Conservation (phyloP, 2,888 invertebrate species). For the Bhutanitis thaidina region DNA sequence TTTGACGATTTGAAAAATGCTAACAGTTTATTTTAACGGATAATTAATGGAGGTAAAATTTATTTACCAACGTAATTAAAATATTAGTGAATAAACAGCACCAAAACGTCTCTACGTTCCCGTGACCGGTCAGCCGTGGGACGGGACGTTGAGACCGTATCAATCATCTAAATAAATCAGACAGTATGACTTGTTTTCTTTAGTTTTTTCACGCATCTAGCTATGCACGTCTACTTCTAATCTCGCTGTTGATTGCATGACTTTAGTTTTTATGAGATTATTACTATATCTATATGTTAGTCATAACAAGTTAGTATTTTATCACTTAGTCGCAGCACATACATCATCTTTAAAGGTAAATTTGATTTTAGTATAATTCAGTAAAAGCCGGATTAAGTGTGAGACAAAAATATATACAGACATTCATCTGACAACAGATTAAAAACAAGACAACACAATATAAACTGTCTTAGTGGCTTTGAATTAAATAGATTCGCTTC, state of each 20-base stretch:
- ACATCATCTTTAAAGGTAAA: conserved; percentile 72
- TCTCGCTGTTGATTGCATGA: conserved; percentile 76
- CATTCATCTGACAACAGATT: conserved; percentile 21
- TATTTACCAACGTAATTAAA: conserved; percentile 63
- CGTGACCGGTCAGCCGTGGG: conserved; percentile 34
- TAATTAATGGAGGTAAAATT: conserved; percentile 61
- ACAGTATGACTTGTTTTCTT: conserved; percentile 57
- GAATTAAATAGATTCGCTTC: conserved; percentile 47
- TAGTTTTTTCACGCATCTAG: conserved; percentile 74
- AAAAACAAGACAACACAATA: conserved; percentile 19
- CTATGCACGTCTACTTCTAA: conserved; percentile 74
- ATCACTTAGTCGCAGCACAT: conserved; percentile 76
- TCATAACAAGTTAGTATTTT: conserved; percentile 57
- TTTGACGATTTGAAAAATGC: conserved; percentile 61
- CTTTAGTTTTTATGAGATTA: conserved; percentile 55
- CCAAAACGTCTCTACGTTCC: conserved; percentile 46
- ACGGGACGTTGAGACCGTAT: conserved; percentile 45
- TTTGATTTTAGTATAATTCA: conserved; percentile 43
- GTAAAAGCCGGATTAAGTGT: conserved; percentile 63
- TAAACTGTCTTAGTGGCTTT: conserved; percentile 48
- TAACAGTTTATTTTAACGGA: conserved; percentile 70
- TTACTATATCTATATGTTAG: conserved; percentile 67
- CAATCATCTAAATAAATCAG: conserved; percentile 48
- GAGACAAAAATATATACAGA: conserved; percentile 49
- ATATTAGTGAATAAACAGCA: conserved; percentile 51